Evolutionary conservation across 2,888 invertebrate species (phyloP).

Genomic region (Tetragnatha montana): DNA sequence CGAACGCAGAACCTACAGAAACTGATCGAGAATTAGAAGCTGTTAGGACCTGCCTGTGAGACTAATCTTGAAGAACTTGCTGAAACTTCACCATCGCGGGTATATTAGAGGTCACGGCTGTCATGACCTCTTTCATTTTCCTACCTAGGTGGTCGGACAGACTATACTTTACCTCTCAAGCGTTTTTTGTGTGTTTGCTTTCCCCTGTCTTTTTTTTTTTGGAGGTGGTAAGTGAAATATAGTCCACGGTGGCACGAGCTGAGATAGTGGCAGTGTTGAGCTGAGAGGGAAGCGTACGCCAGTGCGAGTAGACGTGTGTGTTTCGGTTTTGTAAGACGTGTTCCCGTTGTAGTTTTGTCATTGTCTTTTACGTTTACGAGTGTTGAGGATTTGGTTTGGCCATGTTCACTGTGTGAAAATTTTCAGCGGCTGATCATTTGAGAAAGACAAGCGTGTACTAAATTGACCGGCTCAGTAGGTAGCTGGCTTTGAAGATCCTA

Average conservation of each 20-base stretch:
- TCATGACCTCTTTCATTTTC: constrained; percentile 48
- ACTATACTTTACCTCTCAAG: constrained; percentile 42
- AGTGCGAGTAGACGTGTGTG: too few relatives aligned
- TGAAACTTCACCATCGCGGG: constrained; percentile 23
- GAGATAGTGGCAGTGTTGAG: too few relatives aligned
- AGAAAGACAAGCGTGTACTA: too few relatives aligned
- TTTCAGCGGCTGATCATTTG: too few relatives aligned
- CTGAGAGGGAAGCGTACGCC: too few relatives aligned
- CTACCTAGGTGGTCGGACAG: constrained; percentile 51
- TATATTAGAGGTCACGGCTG: constrained; percentile 41
- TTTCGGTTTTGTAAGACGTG: too few relatives aligned
- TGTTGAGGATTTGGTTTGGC: not conserved
- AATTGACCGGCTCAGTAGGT: too few relatives aligned
- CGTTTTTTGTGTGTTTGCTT: constrained; percentile 27
- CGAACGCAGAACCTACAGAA: not conserved
- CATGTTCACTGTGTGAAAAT: not conserved
- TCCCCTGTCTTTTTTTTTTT: not conserved
- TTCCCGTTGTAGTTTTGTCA: too few relatives aligned
- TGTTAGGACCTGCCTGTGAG: constrained; percentile 27
- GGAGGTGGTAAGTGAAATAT: not conserved
- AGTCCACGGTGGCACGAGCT: not conserved
- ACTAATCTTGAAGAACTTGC: constrained; percentile 16
- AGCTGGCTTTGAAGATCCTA: too few relatives aligned
- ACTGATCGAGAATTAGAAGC: constrained; percentile 12
- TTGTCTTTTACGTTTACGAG: not conserved